phyloP scores from a whole-genome alignment of 1,140 invertebrate species.

The Leptopilina boulardi region DNA sequence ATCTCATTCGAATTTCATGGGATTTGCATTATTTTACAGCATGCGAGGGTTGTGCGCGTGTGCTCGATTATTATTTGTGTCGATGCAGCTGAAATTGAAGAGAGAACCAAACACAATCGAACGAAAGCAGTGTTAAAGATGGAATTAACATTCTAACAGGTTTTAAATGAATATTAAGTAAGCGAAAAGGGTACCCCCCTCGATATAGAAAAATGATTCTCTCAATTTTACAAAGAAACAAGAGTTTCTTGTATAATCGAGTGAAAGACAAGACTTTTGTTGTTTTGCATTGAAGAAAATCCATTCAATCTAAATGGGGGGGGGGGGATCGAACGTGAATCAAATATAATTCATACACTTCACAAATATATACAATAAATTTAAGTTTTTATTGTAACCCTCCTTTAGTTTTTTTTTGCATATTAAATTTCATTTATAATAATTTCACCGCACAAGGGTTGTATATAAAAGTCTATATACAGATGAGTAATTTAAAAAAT shows the following conservation, averaged over 20 bases:
- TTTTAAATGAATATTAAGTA: slow-evolving; percentile 30
- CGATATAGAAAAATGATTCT: slow-evolving; percentile 15
- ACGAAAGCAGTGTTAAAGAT: slow-evolving; percentile 26
- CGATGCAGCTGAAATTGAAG: slow-evolving; percentile 44
- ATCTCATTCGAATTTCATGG: slow-evolving; percentile 57
- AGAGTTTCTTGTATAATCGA: slow-evolving; percentile 31
- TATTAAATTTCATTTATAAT: too few relatives aligned
- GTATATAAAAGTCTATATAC: background rate
- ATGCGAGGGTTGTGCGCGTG: slow-evolving; percentile 45
- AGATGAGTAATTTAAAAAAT: background rate
- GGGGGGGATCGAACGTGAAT: slow-evolving; percentile 28
- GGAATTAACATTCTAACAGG: slow-evolving; percentile 32
- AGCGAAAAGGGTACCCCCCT: background rate
- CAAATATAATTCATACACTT: slow-evolving; percentile 17
- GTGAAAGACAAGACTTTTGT: slow-evolving; percentile 21
- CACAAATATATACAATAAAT: background rate
- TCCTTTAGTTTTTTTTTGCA: background rate
- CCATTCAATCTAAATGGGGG: slow-evolving; percentile 30
- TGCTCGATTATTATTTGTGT: slow-evolving; percentile 49
- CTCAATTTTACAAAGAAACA: slow-evolving; percentile 34
- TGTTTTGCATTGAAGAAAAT: slow-evolving; percentile 29
- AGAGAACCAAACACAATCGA: slow-evolving; percentile 32
- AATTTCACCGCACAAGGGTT: background rate
- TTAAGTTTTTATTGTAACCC: background rate
- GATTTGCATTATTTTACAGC: slow-evolving; percentile 64